Conservation (phyloP, 2,797 vertebrate species). For the Limosa lapponica region DNA sequence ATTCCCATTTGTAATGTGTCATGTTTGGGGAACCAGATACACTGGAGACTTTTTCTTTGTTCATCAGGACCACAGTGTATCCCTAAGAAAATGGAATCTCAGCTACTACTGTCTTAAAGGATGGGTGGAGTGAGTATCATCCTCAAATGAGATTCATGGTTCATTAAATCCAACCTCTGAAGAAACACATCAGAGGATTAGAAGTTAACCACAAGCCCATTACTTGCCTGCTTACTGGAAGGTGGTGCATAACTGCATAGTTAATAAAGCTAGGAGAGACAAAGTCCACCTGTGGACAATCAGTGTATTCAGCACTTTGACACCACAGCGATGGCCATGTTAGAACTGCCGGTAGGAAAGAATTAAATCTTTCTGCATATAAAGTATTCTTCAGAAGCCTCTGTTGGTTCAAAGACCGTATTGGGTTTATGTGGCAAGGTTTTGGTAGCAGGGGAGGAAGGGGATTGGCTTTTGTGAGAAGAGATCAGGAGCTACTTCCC, state of each 20-base stretch:
- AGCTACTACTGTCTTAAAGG: neutral
- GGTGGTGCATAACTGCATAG: neutral
- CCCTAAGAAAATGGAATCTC: neutral
- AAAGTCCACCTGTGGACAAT: neutral
- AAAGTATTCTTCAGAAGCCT: neutral
- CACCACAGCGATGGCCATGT: too few relatives aligned
- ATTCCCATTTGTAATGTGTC: neutral
- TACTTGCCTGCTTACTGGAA: neutral
- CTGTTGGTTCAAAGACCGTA: rapidly evolving
- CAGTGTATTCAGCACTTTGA: neutral
- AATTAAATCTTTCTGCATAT: neutral
- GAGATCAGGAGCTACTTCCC: neutral
- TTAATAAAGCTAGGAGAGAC: neutral
- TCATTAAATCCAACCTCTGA: neutral
- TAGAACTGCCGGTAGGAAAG: neutral
- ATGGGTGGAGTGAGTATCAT: neutral
- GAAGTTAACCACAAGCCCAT: neutral
- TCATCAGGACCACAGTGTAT: neutral
- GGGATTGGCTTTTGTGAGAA: neutral
- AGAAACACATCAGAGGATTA: neutral
- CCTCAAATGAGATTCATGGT: neutral
- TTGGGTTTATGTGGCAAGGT: neutral
- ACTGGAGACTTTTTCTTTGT: neutral
- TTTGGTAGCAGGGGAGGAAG: neutral
- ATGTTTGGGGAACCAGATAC: neutral